Evolutionary conservation across 2,113 vertebrate species (phyloP).

Genomic region (Carollia perspicillata): DNA sequence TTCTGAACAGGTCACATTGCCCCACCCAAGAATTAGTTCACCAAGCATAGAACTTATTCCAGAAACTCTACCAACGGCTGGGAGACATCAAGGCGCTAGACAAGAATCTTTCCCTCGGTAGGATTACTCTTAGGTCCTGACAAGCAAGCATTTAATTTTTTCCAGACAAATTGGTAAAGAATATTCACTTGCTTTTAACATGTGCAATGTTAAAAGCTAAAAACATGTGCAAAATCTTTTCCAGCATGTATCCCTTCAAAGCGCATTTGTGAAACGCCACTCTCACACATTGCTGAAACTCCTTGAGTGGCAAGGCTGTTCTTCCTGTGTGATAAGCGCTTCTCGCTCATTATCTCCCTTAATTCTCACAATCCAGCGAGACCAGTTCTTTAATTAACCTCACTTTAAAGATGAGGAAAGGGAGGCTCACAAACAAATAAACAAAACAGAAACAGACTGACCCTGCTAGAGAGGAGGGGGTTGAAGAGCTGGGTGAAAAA

Average conservation of each 20-base stretch:
- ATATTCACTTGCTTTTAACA: not conserved
- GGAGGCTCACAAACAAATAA: not conserved
- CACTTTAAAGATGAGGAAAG: not conserved
- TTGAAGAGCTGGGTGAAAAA: no score
- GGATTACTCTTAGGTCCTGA: not conserved
- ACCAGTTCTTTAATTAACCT: not conserved
- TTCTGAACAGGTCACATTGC: not conserved
- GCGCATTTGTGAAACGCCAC: not conserved
- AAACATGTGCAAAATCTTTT: not conserved
- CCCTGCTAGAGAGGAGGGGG: no score
- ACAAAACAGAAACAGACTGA: no score
- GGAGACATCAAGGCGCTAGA: not conserved
- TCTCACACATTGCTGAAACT: constrained; percentile 9
- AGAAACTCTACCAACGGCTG: not conserved
- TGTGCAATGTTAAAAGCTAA: not conserved
- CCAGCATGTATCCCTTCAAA: not conserved
- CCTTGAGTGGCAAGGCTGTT: constrained; percentile 1
- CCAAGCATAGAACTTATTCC: not conserved
- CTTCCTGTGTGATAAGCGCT: not conserved
- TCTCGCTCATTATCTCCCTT: constrained; percentile 11
- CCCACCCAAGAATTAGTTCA: not conserved
- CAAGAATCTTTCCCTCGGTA: not conserved
- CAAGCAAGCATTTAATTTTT: not conserved
- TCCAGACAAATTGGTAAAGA: not conserved
- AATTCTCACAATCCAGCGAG: not conserved